phyloP scores from a whole-genome alignment of 2,113 vertebrate genomes.

The Galbula dea region DNA sequence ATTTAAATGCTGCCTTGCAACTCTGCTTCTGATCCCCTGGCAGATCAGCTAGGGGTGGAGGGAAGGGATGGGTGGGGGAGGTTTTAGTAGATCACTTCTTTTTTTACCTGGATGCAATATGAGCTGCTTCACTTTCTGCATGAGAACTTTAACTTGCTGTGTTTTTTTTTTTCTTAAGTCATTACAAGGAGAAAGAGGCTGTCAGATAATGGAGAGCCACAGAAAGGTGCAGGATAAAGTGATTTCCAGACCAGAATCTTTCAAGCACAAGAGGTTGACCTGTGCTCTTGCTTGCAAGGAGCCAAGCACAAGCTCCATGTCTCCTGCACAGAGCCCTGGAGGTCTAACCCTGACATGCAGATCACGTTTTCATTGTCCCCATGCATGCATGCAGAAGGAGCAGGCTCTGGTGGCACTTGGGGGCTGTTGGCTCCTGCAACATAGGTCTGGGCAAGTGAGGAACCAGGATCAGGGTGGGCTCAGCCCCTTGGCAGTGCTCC shows the following conservation, averaged over 20 bases:
- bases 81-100: constrained; percentile 4
- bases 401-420: background rate
- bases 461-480: background rate
- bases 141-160: background rate
- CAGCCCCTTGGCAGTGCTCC: background rate
- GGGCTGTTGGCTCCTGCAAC: background rate
- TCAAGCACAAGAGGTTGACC: background rate
- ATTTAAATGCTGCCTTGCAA: constrained; percentile 53
- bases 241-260: background rate
- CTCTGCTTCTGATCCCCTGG: constrained; percentile 52
- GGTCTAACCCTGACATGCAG: background rate
- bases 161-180: background rate
- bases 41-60: constrained; percentile 24
- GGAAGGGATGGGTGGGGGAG: background rate
- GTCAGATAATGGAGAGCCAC: background rate
- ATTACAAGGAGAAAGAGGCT: background rate
- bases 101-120: background rate
- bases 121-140: constrained; percentile 31
- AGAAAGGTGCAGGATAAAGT: background rate
- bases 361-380: background rate
- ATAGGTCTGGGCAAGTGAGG: background rate
- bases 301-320: background rate
- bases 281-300: background rate
- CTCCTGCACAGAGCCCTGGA: background rate
- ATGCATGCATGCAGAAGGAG: background rate